A percentile compares a stretch with the other conserved stretches of the same genome.
phyloP scores from a whole-genome alignment of 2,113 vertebrate species.

The Melanocharis versteri region DNA sequence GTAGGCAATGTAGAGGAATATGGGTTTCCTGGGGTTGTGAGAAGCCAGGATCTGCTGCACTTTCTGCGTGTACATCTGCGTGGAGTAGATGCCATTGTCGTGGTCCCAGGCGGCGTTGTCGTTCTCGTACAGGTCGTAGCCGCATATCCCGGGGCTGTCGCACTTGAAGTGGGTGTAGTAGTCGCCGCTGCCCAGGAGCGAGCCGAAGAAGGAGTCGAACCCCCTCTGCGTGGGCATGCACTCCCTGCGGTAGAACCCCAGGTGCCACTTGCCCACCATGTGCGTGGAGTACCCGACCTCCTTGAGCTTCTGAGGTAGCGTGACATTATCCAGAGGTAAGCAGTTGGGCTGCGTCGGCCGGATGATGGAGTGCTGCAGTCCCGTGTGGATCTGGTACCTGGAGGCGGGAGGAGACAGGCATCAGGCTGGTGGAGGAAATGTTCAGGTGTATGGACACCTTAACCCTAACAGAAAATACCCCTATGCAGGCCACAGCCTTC shows the following conservation, averaged over 20 bases:
- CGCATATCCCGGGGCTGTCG: constrained; percentile 89
- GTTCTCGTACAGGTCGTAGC: constrained; percentile 92
- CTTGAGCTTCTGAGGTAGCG: constrained; percentile 92
- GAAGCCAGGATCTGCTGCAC: constrained; percentile 85
- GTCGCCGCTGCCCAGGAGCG: constrained; percentile 90
- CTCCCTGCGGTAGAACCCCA: constrained; percentile 93
- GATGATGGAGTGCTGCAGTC: constrained; percentile 95
- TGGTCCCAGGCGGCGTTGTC: constrained; percentile 93
- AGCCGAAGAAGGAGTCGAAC: constrained; percentile 95
- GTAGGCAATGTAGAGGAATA: constrained; percentile 92
- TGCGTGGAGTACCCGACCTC: constrained; percentile 91
- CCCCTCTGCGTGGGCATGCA: constrained; percentile 94
- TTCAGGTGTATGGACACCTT: not conserved
- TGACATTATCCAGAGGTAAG: constrained; percentile 89
- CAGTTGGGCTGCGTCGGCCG: constrained; percentile 93
- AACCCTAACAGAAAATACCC: not conserved
- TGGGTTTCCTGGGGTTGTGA: constrained; percentile 81
- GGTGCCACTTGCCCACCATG: constrained; percentile 98
- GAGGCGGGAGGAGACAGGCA: not conserved
- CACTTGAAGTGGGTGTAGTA: constrained; percentile 98
- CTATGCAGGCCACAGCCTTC: not conserved
- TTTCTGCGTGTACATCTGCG: constrained; percentile 91
- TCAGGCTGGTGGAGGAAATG: not conserved
- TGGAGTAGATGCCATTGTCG: constrained; percentile 89
- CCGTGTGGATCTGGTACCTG: constrained; percentile 98